Conservation (phyloP, 2,797 vertebrate species). For the Cygnus olor region DNA sequence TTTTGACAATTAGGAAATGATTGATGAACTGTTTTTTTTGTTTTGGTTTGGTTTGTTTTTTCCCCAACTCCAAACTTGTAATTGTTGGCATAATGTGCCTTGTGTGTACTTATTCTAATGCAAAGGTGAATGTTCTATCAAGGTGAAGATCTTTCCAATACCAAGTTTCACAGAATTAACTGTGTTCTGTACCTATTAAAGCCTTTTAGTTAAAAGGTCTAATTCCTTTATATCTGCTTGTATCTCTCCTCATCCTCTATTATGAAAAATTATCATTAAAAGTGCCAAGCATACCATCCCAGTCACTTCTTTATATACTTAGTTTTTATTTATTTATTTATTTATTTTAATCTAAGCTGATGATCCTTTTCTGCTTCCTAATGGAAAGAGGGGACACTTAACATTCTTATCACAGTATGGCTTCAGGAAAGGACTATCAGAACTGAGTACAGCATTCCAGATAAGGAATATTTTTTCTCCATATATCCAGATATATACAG, state of each 20-base stretch:
- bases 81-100: not conserved
- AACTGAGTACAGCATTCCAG: not conserved
- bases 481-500: not conserved
- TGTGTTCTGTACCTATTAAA: not conserved
- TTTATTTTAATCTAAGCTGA: not conserved
- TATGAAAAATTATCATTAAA: not conserved
- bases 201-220: not conserved
- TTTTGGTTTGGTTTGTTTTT: too few relatives aligned
- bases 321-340: too few relatives aligned
- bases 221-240: not conserved
- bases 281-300: not conserved
- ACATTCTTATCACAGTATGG: not conserved
- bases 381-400: not conserved
- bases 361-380: not conserved
- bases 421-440: not conserved
- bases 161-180: not conserved
- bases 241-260: not conserved
- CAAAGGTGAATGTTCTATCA: not conserved
- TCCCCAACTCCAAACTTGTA: not conserved
- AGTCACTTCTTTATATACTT: not conserved
- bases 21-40: not conserved
- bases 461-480: not conserved
- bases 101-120: not conserved
- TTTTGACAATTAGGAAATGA: not conserved
- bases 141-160: not conserved